These are phyloP conservation scores for Acronicta alni DNA, from an alignment of 2,888 invertebrate genomes.

Conservation along the genomic window DNA sequence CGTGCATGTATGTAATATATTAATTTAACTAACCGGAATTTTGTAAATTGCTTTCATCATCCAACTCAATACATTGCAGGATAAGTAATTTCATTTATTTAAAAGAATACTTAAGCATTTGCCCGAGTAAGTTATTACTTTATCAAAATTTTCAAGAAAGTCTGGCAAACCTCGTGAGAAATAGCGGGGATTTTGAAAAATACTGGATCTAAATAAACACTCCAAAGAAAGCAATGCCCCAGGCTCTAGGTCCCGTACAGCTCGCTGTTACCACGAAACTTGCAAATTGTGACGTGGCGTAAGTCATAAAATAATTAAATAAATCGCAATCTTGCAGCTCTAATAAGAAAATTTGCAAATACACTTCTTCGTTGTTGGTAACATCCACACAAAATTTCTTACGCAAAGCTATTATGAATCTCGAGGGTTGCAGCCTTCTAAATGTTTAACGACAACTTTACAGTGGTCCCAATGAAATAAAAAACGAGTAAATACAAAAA, in stretches of 20 bases:
- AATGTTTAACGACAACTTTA: too few species aligned
- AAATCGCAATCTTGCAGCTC: too few species aligned
- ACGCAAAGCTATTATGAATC: too few species aligned
- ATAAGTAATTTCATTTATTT: background rate
- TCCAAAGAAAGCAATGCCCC: slow-evolving; percentile 49
- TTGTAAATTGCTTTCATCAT: too few species aligned
- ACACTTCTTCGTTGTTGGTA: too few species aligned
- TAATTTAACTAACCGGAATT: too few species aligned
- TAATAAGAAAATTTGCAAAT: too few species aligned
- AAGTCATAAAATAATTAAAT: slow-evolving; percentile 5
- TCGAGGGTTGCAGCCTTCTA: too few species aligned
- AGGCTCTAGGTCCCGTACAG: slow-evolving; percentile 38
- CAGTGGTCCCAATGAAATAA: too few species aligned
- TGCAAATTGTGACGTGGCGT: slow-evolving; percentile 33
- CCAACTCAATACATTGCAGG: background rate
- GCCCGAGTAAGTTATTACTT: background rate
- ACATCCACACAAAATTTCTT: too few species aligned
- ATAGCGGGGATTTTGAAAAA: slow-evolving; percentile 39
- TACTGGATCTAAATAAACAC: slow-evolving; percentile 47
- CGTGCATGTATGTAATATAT: too few species aligned
- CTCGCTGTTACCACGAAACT: slow-evolving; percentile 52
- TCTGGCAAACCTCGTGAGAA: slow-evolving; percentile 16
- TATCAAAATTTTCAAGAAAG: slow-evolving; percentile 6
- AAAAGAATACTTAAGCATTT: background rate
- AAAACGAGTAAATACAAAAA: too few species aligned